Evolutionary conservation across 2,797 vertebrate genomes (phyloP).

Genomic region (Lepidocolaptes lacrymiger): DNA sequence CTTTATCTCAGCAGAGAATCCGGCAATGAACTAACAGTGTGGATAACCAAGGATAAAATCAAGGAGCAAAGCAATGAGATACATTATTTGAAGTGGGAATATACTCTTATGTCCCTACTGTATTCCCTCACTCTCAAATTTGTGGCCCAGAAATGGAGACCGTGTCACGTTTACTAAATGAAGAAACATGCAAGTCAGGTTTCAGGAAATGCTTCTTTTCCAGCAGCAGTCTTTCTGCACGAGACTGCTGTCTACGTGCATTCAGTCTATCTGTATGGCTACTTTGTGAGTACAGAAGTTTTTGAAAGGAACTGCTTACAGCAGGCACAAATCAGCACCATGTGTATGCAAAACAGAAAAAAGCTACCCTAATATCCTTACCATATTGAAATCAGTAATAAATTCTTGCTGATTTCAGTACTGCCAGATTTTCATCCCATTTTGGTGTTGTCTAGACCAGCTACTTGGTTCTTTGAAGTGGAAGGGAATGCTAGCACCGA

Average conservation of each 20-base stretch:
- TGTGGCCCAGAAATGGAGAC: not conserved
- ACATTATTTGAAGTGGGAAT: not conserved
- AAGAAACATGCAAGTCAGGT: not conserved
- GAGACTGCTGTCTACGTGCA: not conserved
- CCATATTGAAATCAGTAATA: not conserved
- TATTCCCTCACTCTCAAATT: not conserved
- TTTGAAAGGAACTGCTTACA: not conserved
- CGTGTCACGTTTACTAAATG: not conserved
- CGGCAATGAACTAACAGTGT: not conserved
- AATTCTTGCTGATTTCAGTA: not conserved
- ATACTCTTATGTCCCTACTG: not conserved
- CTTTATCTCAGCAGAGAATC: not conserved
- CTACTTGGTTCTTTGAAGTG: not conserved
- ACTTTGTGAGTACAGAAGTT: not conserved
- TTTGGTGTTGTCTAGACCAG: not conserved
- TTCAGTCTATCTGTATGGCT: accelerated
- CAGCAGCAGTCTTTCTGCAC: not conserved
- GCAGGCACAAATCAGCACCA: not conserved
- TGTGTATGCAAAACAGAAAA: not conserved
- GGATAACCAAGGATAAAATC: not conserved
- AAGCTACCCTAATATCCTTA: not conserved
- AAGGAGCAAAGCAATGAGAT: not conserved
- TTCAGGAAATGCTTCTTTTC: not conserved
- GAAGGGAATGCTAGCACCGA: not conserved
- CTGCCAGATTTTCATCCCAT: not conserved